Base-by-base conservation (phyloP, 2,888 invertebrate species). In the Lucinisca nassula region DNA sequence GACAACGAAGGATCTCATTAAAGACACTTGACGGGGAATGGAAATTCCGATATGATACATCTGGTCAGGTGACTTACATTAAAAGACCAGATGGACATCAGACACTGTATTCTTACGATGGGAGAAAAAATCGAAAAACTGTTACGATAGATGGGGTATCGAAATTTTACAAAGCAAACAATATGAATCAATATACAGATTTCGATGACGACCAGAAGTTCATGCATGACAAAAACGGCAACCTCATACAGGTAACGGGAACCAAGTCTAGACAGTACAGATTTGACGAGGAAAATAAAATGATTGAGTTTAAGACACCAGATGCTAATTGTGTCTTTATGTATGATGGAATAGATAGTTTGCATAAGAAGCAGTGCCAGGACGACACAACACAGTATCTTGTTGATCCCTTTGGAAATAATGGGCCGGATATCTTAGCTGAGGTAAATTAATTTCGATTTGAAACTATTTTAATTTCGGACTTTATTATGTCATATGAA, bases 21-120 rank as follows among this genome's bases (percentile, higher is more conserved):
- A 38, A 72, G 14, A 80, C 86, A 17, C 12, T 32, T 38, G 82
- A 82, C 8, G 86, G 86, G 40, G 55, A 10, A 0, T 86, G 83
- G 82, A 83, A 82, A 27, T 86, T 83, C 32, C 79, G 72, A 2
- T 86, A 86, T 45, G 86, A 86, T 38, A 8, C 55, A 6, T 58
- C 82, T n/a, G 86, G 86, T 37, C 86, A 86, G 73, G 49, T 86
- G n/a, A 72, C 75, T 1, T 49, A 49, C 0, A 61, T 86, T 24
- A 72, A 55, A 32, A 70, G 58, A 70, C 86, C 86, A 51, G 35
- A 40, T 27, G 77, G 77, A n/a, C 37, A 72, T 32, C 21, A 77
- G 2, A 82, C 82, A 1, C 17, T 72, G 30, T 82, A 82, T 45
- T 35, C 27, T 21, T 82, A 82, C 27, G 82, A 82, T 30, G 72